These are phyloP conservation scores for Microtus ochrogaster DNA, from an alignment of 2,113 vertebrate genomes.

Conservation along the genomic window DNA sequence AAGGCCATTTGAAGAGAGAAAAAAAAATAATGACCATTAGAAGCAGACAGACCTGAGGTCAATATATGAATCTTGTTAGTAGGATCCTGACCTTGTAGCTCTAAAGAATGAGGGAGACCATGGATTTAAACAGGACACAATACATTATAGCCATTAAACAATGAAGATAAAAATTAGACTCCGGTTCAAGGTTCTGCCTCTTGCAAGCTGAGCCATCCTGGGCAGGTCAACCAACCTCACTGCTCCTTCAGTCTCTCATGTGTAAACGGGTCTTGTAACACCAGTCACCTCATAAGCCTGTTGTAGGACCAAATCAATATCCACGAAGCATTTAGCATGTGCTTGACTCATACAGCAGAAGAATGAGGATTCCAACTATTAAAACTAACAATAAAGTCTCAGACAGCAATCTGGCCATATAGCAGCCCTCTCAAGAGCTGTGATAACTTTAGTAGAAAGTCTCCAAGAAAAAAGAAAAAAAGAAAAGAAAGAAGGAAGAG, in stretches of 20 bases:
- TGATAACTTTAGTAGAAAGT: not conserved
- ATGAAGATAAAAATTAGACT: not conserved
- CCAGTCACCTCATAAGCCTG: not conserved
- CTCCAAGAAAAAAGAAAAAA: not conserved
- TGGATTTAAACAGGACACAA: not conserved
- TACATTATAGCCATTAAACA: not conserved
- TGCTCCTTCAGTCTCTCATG: not conserved
- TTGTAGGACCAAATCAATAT: not conserved
- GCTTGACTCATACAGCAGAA: not conserved
- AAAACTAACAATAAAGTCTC: constrained; percentile 16
- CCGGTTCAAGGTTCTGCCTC: not conserved
- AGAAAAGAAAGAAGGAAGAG: not conserved
- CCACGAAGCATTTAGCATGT: not conserved
- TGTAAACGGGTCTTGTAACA: not conserved
- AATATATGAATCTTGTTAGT: constrained; percentile 7
- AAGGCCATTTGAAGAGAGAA: not conserved
- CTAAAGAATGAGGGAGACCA: not conserved
- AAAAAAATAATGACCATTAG: not conserved
- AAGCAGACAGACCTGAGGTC: constrained; percentile 13
- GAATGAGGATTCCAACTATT: not conserved
- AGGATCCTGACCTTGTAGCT: not conserved
- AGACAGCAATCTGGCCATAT: not conserved
- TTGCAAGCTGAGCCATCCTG: not conserved
- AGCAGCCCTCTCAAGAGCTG: not conserved
- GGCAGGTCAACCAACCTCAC: constrained; percentile 1